Evolutionary conservation across 2,888 invertebrate genomes (phyloP).

Genomic region (Himalopsyche japonica): DNA sequence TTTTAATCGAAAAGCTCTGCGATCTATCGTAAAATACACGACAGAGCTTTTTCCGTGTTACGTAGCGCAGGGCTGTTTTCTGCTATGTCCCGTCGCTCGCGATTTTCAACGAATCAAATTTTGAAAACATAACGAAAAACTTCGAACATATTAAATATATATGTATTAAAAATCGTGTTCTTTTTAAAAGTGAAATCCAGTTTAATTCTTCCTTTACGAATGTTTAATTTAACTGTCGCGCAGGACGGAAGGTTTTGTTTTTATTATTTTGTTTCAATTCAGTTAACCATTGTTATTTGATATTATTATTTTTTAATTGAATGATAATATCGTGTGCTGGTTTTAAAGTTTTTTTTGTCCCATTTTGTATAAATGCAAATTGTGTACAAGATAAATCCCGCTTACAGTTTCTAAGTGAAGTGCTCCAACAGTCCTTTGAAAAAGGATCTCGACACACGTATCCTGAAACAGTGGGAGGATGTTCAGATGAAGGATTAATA

Average conservation of each 20-base stretch:
- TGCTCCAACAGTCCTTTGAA: background rate
- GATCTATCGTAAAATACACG: background rate
- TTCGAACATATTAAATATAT: slow-evolving; percentile 9
- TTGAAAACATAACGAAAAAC: slow-evolving; percentile 1
- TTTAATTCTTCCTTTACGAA: slow-evolving; percentile 4
- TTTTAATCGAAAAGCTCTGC: background rate
- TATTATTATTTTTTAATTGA: slow-evolving; percentile 17
- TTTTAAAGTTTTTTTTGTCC: background rate
- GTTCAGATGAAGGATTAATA: background rate
- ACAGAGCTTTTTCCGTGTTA: background rate
- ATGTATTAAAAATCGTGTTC: background rate
- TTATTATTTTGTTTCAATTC: slow-evolving; percentile 15
- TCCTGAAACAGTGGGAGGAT: background rate
- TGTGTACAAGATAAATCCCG: slow-evolving; percentile 10
- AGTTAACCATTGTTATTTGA: slow-evolving; percentile 15
- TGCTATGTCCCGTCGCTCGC: slow-evolving; percentile 1
- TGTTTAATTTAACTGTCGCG: slow-evolving; percentile 5
- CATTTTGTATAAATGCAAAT: background rate
- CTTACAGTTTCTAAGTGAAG: slow-evolving; percentile 14
- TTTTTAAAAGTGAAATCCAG: slow-evolving; percentile 15
- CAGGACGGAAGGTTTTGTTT: slow-evolving; percentile 1
- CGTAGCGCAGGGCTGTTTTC: background rate
- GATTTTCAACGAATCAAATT: background rate
- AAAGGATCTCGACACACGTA: background rate
- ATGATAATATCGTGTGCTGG: slow-evolving; percentile 8